Percentiles rank a stretch among this genome's conserved stretches.
These are phyloP conservation scores for Nettapus auritus DNA, from an alignment of 2,113 vertebrate species.

Conservation along the genomic window DNA sequence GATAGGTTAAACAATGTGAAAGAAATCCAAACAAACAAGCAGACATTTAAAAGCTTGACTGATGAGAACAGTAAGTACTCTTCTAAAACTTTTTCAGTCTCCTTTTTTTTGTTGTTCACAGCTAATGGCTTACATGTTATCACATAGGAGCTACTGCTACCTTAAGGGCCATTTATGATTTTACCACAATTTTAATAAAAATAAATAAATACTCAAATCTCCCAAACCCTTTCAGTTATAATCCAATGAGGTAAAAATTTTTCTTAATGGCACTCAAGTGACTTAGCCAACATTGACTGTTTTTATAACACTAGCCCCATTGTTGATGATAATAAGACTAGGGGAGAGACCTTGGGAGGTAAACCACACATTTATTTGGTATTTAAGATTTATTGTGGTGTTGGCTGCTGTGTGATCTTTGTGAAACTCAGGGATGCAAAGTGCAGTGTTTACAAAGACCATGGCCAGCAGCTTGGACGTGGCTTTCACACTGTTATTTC, in stretches of 20 bases:
- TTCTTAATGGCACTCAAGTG: conserved; percentile 19
- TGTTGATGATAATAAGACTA: conserved; percentile 42
- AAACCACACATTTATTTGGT: conserved; percentile 46
- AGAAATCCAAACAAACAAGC: neutral
- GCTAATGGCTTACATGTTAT: neutral
- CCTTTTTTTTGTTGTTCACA: neutral
- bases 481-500: neutral
- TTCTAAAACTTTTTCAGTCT: neutral
- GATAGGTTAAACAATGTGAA: neutral
- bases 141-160: neutral
- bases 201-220: neutral
- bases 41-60: neutral
- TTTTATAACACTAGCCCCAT: conserved; percentile 51
- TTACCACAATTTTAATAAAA: conserved; percentile 35
- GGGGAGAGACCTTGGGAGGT: conserved; percentile 21
- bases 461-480: neutral
- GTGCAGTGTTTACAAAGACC: conserved; percentile 23
- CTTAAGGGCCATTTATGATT: conserved; percentile 31
- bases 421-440: conserved; percentile 32
- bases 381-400: conserved; percentile 46
- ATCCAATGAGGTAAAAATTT: conserved; percentile 20
- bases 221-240: conserved; percentile 37
- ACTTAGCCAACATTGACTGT: neutral
- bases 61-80: neutral
- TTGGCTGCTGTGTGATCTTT: conserved; percentile 44